phyloP scores from a whole-genome alignment of 2,113 vertebrate species.

The Cervus canadensis region DNA sequence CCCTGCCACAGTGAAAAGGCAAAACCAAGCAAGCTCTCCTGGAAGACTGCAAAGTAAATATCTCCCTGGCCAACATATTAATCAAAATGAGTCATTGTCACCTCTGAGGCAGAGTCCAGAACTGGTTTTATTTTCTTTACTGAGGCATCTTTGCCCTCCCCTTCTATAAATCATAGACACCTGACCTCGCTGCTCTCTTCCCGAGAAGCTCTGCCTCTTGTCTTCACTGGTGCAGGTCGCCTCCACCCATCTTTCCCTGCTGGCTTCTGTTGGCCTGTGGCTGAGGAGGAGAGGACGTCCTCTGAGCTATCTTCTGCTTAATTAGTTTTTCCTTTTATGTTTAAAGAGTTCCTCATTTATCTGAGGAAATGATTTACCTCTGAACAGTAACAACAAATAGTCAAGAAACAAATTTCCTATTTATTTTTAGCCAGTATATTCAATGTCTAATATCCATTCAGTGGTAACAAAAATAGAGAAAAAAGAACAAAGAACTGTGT shows the following conservation, averaged over 20 bases:
- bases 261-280: not conserved
- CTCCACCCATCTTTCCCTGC: not conserved
- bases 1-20: not conserved
- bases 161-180: slow-evolving; percentile 14
- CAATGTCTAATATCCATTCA: slow-evolving; percentile 24
- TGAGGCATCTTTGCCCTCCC: not conserved
- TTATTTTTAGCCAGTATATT: not conserved
- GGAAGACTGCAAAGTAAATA: not conserved
- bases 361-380: not conserved
- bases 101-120: not conserved
- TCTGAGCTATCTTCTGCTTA: not conserved
- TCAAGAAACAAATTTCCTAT: not conserved
- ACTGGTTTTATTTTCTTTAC: not conserved
- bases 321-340: slow-evolving; percentile 43
- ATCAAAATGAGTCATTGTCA: not conserved
- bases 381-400: not conserved
- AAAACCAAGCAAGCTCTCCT: not conserved
- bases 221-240: not conserved
- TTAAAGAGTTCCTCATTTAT: slow-evolving; percentile 24
- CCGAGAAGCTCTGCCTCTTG: not conserved
- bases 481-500: not conserved
- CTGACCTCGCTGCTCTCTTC: slow-evolving; percentile 1
- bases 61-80: not conserved
- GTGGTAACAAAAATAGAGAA: not conserved
- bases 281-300: not conserved